phyloP scores from a whole-genome alignment of 2,113 vertebrate genomes.

The Geococcyx californianus region DNA sequence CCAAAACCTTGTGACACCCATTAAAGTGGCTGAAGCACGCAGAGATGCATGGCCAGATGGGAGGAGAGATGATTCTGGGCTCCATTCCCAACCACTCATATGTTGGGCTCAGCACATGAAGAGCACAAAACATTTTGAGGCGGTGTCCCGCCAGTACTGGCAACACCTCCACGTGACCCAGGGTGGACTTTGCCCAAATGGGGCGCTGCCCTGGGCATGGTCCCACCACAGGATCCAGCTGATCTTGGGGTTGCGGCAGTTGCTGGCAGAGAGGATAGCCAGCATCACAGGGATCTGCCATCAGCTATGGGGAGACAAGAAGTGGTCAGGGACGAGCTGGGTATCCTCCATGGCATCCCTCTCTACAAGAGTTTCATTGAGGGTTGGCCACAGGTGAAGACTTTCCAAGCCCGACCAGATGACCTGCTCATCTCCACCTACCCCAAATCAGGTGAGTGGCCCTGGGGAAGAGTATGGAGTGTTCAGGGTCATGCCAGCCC shows the following conservation, averaged over 20 bases:
- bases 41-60: not conserved
- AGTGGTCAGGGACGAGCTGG: not conserved
- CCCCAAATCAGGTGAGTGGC: conserved; percentile 65
- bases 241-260: not conserved
- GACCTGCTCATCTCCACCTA: conserved; percentile 63
- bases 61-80: not conserved
- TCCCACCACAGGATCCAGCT: not conserved
- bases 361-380: conserved; percentile 30
- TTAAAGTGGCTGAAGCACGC: not conserved
- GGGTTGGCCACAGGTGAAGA: conserved; percentile 48
- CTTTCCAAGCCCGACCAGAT: conserved; percentile 62
- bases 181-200: not conserved
- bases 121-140: rapidly evolving
- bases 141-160: not conserved
- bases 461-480: not conserved
- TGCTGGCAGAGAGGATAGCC: not conserved
- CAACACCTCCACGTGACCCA: not conserved
- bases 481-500: not conserved
- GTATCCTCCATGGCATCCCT: conserved; percentile 24
- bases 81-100: rapidly evolving
- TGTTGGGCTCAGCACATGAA: not conserved
- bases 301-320: not conserved
- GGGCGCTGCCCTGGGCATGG: rapidly evolving
- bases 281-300: rapidly evolving
- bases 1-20: rapidly evolving